Evolutionary conservation across 2,113 vertebrate genomes (phyloP).

Genomic region (Hystrix brachyura): DNA sequence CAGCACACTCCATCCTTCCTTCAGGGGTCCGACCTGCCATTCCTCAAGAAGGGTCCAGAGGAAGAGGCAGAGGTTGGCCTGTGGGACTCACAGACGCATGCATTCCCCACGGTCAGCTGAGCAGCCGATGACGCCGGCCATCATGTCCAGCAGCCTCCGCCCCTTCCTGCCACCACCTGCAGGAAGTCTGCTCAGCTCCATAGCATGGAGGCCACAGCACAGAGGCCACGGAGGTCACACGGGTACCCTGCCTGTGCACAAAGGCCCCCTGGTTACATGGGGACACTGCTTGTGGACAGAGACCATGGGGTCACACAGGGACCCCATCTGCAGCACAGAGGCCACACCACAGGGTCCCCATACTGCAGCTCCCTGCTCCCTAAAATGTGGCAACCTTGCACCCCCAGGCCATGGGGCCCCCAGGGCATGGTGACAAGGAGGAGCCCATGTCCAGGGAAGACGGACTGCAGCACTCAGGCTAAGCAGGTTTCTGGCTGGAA

Average conservation of each 20-base stretch:
- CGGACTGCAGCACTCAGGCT: not conserved
- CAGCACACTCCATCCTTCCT: not conserved
- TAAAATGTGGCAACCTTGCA: not conserved
- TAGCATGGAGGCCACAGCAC: not conserved
- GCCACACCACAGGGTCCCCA: not conserved
- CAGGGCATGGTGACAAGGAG: not conserved
- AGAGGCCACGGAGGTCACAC: not conserved
- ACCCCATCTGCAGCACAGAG: not conserved
- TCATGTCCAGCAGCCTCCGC: not conserved
- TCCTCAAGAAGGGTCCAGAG: not conserved
- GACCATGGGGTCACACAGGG: not conserved
- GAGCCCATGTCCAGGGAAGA: accelerated
- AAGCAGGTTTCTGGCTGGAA: not conserved
- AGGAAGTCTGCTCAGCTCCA: not conserved
- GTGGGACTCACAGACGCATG: not conserved
- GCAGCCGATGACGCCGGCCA: not conserved
- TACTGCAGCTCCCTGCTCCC: not conserved
- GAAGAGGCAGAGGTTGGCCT: not conserved
- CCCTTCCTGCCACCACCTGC: not conserved
- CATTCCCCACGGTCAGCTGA: not conserved
- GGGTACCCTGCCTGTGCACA: not conserved
- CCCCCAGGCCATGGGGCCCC: not conserved
- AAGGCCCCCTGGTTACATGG: not conserved
- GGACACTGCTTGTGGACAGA: not conserved
- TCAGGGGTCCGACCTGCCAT: not conserved